Conservation (phyloP, 2,888 invertebrate genomes). For the Smittia sp. region DNA sequence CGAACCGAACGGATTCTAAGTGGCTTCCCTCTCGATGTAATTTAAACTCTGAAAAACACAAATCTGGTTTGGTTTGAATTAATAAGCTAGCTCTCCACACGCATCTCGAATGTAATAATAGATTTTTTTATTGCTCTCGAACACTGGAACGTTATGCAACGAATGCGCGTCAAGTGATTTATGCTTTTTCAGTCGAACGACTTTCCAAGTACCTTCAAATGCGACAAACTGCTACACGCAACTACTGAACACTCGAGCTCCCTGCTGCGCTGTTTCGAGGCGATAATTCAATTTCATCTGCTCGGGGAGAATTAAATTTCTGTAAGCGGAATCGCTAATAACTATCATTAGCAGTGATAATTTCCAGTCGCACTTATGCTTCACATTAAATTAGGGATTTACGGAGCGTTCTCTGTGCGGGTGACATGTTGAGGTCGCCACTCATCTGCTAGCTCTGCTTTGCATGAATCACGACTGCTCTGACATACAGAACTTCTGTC, state of each 20-base stretch:
- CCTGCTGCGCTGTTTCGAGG: neutral
- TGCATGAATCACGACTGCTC: no score
- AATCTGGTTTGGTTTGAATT: no score
- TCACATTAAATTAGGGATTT: no score
- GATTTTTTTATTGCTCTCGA: neutral
- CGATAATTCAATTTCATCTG: slow-evolving; percentile 21
- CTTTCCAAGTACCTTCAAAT: neutral
- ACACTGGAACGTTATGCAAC: neutral
- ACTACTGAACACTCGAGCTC: neutral
- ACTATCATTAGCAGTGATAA: neutral
- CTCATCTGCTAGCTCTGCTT: no score
- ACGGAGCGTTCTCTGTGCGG: no score
- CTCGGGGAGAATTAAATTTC: neutral
- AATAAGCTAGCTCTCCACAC: no score
- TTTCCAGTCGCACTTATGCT: neutral
- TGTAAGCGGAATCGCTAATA: neutral
- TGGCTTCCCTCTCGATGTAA: no score
- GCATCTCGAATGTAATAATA: neutral
- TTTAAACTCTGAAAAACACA: no score
- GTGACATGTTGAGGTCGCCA: no score
- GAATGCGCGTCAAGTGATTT: slow-evolving; percentile 9
- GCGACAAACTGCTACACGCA: neutral
- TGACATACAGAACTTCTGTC: neutral
- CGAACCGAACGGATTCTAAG: no score
- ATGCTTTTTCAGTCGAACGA: neutral